Conservation (phyloP, 2,113 vertebrate species). For the Cyprinodon tularosa region DNA sequence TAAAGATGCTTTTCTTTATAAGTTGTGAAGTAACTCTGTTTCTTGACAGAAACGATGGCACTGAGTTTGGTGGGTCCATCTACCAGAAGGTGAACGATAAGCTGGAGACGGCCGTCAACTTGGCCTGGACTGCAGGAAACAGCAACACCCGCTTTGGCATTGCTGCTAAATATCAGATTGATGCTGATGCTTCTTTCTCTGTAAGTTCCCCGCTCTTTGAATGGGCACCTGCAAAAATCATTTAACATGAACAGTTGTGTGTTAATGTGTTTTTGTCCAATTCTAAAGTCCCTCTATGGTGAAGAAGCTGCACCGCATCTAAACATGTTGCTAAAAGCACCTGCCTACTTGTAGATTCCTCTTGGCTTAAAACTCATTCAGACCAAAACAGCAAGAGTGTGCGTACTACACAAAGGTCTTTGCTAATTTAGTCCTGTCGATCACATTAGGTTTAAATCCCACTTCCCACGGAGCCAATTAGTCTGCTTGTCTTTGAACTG, state of each 20-base stretch:
- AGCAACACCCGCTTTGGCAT: constrained; percentile 99
- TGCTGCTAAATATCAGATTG: constrained; percentile 97
- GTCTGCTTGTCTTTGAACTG: background rate
- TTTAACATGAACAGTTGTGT: background rate
- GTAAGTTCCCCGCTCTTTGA: constrained; percentile 77
- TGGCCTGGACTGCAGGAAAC: constrained; percentile 97
- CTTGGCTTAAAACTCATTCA: background rate
- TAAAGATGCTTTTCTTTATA: background rate
- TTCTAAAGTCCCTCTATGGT: background rate
- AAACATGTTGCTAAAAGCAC: background rate
- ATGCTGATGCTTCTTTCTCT: constrained; percentile 92
- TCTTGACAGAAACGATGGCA: constrained; percentile 90
- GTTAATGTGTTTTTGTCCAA: no score
- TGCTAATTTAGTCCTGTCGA: constrained; percentile 20
- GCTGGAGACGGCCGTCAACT: constrained; percentile 94
- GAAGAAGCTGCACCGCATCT: background rate
- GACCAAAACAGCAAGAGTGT: constrained; percentile 6
- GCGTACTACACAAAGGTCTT: background rate
- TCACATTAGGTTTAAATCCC: constrained; percentile 33
- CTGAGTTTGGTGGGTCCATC: constrained; percentile 97
- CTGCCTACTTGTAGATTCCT: background rate
- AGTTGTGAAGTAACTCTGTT: background rate
- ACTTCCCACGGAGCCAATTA: constrained; percentile 11
- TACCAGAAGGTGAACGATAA: constrained; percentile 98
- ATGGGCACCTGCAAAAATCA: background rate